These are phyloP conservation scores for Drosophila crucigera DNA, from an alignment of 2,888 invertebrate species.

Conservation along the genomic window DNA sequence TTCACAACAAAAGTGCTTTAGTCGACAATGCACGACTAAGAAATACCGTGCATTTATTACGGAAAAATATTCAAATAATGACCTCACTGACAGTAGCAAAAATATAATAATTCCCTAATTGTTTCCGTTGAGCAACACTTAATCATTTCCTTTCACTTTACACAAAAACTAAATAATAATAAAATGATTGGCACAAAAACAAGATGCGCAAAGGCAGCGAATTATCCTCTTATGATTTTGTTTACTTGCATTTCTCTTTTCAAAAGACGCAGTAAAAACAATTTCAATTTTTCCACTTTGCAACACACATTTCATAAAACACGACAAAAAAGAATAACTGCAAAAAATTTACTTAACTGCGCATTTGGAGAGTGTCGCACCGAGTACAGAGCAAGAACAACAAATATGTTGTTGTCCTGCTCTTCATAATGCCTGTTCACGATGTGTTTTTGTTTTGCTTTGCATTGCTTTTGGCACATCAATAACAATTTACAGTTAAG, in stretches of 20 bases:
- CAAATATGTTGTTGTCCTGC: background rate
- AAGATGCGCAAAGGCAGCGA: background rate
- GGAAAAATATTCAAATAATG: background rate
- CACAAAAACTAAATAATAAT: background rate
- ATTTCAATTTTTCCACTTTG: background rate
- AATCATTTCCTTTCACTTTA: background rate
- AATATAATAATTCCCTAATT: background rate
- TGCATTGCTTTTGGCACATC: background rate
- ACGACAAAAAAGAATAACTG: background rate
- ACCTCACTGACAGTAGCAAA: background rate
- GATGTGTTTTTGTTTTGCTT: background rate
- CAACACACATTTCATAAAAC: background rate
- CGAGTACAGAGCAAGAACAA: background rate
- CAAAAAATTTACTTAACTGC: background rate
- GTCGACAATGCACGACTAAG: background rate
- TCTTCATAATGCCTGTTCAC: background rate
- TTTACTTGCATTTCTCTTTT: background rate
- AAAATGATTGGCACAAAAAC: background rate
- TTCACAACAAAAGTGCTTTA: constrained; percentile 42
- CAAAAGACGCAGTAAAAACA: background rate
- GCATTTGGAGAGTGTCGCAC: background rate
- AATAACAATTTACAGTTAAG: background rate
- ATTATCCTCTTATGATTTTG: background rate
- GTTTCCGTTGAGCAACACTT: background rate
- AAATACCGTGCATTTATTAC: background rate